Evolutionary conservation across 2,797 vertebrate species (phyloP), one percentile per base, ranked within the genome.

Genomic region (Onychomys torridus): DNA sequence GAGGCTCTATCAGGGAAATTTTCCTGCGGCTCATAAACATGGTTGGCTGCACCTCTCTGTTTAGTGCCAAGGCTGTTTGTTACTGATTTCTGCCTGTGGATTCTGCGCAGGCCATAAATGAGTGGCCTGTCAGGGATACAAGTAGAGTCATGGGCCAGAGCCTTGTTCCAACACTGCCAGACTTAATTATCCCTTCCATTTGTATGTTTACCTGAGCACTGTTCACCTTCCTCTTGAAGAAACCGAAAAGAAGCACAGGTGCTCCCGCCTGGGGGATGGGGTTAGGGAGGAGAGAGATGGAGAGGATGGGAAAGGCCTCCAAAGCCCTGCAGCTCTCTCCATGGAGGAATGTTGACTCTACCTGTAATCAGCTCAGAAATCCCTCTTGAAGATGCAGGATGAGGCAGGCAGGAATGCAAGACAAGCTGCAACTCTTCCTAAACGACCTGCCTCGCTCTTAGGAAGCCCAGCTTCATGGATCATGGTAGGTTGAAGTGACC

Each of bases 31-130:
- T 92, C 34, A 86, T 75, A 84, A 94, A 94, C 49, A 89, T 90
- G 89, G 88, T 61, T 63, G 79, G 61, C 91, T 92, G 89, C 63
- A 94, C 59, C 71, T 90, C 23, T 0, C 32, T 63, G 10, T 49
- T 32, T 40, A 92, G 78, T 1, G 5, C 12, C 76, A 21, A 4
- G 76, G 95, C 89, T 43, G 46, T 46, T 94, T 65, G 43, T 82
- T 88, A 59, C 57, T 91, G 2, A 75, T 93, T 93, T 94, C 73
- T 96, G 82, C 55, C 90, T 73, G 93, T 94, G 96, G 40, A 0
- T 37, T 61, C 12, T 85, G 82, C 69, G 32, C 83, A 96, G 65
- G 90, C 5, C 59, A 2, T 4, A 37, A 34, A 32, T 43, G 89
- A 91, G 32, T 11, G 89, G 37, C 46, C 89, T 29, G 0, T 9